Evolutionary conservation across 2,113 vertebrate genomes (phyloP), one percentile per base, ranked within the genome.

Genomic region (Rissa tridactyla): DNA sequence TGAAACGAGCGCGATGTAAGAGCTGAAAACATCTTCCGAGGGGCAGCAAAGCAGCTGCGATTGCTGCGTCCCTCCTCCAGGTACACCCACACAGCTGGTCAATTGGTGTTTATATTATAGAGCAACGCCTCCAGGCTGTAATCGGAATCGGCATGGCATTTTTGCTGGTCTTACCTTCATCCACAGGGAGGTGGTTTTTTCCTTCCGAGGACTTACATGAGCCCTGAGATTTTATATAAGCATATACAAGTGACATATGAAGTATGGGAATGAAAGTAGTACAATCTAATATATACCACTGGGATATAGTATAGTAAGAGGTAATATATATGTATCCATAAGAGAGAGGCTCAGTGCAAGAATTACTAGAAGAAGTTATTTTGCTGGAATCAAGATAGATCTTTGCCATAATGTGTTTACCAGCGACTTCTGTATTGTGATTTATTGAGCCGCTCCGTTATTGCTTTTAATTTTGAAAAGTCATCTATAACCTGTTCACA

Each of bases 381-480:
- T 87, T 82, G 61, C 93, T 91, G 62, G 81, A 94, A 92, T 95
- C 83, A 52, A 91, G 94, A 89, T n/a, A 78, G 61, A 90, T 94
- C 87, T 95, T 96, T 90, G 73, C 73, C 5, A 13, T 96, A 96
- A 95, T 76, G 30, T 64, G 57, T 87, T 97, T 93, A 82, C 73
- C 81, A 82, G 91, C 3, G 6, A 76, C 44, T 92, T 90, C 57
- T 85, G 23, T 40, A 49, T 69, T 94, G 78, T 90, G 87, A 93
- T 97, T 91, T 94, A 96, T 76, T 82, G 89, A 85, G 81, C 71
- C 79, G 44, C 66, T 92, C 26, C 76, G 57, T 89, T 95, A 94
- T 47, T 96, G 94, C 78, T 87, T 92, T 95, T 97, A 91, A 96
- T 96, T 96, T 89, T 79, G 85, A 92, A 89, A 82, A 91, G 61